phyloP scores from a whole-genome alignment of 37 sponge, comb jelly and placozoan species.

The Corticium candelabrum region DNA sequence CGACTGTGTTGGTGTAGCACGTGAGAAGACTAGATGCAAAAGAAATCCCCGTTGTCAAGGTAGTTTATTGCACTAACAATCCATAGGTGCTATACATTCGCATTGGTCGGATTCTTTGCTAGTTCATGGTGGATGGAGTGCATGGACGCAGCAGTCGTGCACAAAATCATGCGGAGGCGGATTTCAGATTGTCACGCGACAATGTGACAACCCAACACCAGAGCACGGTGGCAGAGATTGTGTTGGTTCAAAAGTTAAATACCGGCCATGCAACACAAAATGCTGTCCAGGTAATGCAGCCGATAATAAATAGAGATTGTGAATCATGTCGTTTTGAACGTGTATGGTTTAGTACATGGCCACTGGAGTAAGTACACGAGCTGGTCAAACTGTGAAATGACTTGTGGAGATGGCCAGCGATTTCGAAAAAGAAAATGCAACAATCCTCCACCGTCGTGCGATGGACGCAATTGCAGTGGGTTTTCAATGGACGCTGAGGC shows the following conservation, averaged over 20 bases:
- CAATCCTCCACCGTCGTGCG: neutral
- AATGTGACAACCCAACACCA: neutral
- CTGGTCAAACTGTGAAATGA: neutral
- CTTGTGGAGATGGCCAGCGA: neutral
- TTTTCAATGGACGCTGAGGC: neutral
- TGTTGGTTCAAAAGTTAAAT: neutral
- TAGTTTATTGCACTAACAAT: too few relatives aligned
- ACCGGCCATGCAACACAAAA: neutral
- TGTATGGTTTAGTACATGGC: neutral
- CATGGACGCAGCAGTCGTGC: neutral
- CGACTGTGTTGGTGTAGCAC: neutral
- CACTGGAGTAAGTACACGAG: neutral
- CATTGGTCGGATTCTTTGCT: neutral
- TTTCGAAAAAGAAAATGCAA: neutral
- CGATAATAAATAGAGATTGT: too few relatives aligned
- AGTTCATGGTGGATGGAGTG: neutral
- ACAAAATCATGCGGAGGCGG: neutral
- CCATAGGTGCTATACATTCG: too few relatives aligned
- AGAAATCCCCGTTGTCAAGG: neutral
- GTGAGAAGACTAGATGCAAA: neutral
- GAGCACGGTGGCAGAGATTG: neutral
- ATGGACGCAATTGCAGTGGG: neutral
- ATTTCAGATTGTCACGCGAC: neutral
- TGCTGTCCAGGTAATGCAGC: neutral
- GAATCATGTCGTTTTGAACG: too few relatives aligned